Evolutionary conservation across 2,797 vertebrate genomes (phyloP), one percentile per base, ranked within the genome.

Genomic region (Schizothorax lantsangensis): DNA sequence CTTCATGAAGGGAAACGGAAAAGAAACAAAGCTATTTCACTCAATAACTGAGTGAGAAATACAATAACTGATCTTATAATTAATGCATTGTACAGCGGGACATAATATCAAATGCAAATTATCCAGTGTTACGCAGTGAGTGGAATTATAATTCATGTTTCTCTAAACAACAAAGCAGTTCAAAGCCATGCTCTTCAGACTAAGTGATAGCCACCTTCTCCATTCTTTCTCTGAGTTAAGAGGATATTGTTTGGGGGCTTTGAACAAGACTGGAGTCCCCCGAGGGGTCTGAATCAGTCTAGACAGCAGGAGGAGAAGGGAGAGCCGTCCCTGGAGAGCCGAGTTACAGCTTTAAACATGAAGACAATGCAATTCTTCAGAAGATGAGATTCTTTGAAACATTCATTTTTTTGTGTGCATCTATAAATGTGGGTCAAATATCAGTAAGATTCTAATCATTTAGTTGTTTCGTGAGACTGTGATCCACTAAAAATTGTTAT

Each of bases 51-150:
- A 84, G 38, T 8, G 6, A 80, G 66, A 81, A 72, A 81, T 33
- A 81, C 49, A 64, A 85, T 85, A 81, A 77, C 47, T 45, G 64
- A 75, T 74, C 71, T 47, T 77, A 68, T 75, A 88, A 88, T 84
- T 45, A 87, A 52, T 68, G 57, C 71, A 82, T 14, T 68, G 79
- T 33, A 71, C 23, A 59, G 36, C 14, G 5, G 30, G 10, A 68
- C 52, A 38, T 57, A 79, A 79, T 79, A 71, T 33, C 45, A 77
- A 66, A 66, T 19, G 17, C 14, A 14, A 75, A 84, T 77, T 84
- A 66, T 77, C 14, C 83, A 77, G 8, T 5, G 14, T 74, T 75
- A 64, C 21, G 43, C 73, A 77, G 57, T 62, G 40, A 66, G 30
- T 52, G 57, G 43, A 84, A 77, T 78, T n/a, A 69, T 45, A 57